A percentile compares a stretch with the other conserved stretches of the same genome.
Evolutionary conservation across 2,888 invertebrate genomes (phyloP).

Genomic region (Acanthosepion lycidas): DNA sequence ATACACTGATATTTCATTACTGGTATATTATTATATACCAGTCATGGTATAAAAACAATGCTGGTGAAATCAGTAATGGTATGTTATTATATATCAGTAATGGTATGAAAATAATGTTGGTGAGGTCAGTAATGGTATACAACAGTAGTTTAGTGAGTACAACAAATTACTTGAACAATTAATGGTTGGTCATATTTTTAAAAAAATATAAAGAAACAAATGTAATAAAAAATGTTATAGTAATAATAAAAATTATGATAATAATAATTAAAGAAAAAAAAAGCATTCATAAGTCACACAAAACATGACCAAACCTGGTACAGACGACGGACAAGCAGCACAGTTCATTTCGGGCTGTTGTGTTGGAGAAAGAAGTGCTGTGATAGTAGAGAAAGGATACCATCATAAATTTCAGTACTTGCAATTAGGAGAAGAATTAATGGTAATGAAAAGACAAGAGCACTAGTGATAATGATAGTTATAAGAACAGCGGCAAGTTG

Average conservation of each 20-base stretch:
- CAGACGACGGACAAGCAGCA: slow-evolving; percentile 33
- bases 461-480: neutral
- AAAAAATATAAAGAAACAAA: neutral
- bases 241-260: neutral
- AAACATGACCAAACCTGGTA: slow-evolving; percentile 33
- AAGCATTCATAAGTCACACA: neutral
- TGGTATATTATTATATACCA: too few relatives aligned
- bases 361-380: slow-evolving; percentile 33
- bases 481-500: neutral
- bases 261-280: slow-evolving; percentile 11
- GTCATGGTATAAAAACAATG: too few relatives aligned
- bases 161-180: neutral
- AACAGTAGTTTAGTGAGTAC: neutral
- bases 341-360: slow-evolving; percentile 22
- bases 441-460: neutral
- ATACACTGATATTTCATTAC: too few relatives aligned
- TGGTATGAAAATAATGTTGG: too few relatives aligned
- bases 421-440: neutral
- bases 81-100: too few relatives aligned
- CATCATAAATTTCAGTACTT: neutral
- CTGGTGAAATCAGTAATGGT: too few relatives aligned
- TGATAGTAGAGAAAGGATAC: slow-evolving; percentile 22
- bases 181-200: neutral
- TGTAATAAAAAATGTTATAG: neutral
- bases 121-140: neutral